Evolutionary conservation across 1,140 invertebrate species (phyloP), one percentile per base, ranked within the genome.

Genomic region (Carposina sasakii): DNA sequence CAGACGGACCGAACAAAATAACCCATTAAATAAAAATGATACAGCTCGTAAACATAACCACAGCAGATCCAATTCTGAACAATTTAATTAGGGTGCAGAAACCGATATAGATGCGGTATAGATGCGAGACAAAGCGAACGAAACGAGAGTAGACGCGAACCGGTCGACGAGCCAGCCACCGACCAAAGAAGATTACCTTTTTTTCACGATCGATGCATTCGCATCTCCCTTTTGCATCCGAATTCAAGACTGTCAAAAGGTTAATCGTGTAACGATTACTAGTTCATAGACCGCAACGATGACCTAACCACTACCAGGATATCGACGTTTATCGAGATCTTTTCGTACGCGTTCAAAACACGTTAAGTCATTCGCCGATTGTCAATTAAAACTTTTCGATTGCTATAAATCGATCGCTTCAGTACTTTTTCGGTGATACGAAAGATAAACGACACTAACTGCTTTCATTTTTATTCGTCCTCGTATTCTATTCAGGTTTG

Each of bases 391-490:
- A n/a, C n/a, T n/a, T n/a, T n/a, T n/a, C n/a, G n/a, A n/a, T n/a
- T n/a, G n/a, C n/a, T n/a, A n/a, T n/a, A n/a, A n/a, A n/a, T n/a
- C n/a, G n/a, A n/a, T n/a, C n/a, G n/a, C n/a, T n/a, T n/a, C n/a
- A n/a, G n/a, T n/a, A n/a, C n/a, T n/a, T n/a, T n/a, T n/a, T n/a
- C n/a, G 40, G 46, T 36, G 48, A 40, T 48, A 44, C 47, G 48
- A 30, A 49, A 60, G 41, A 59, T 48, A 54, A 67, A 63, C 48
- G n/a, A n/a, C n/a, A n/a, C n/a, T n/a, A n/a, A 63, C 48, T 64
- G 76, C 81, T 84, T 84, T 84, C 81, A 76, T 84, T 84, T 81
- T 84, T 81, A 81, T 72, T 65, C 70, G 81, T 83, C 78, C 78
- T 77, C 76, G 76, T 58, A 67, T 74, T 75, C 76, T 79, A 76